These are phyloP conservation scores for Pygoscelis antarcticus DNA, from an alignment of 2,113 vertebrate species.

Conservation along the genomic window DNA sequence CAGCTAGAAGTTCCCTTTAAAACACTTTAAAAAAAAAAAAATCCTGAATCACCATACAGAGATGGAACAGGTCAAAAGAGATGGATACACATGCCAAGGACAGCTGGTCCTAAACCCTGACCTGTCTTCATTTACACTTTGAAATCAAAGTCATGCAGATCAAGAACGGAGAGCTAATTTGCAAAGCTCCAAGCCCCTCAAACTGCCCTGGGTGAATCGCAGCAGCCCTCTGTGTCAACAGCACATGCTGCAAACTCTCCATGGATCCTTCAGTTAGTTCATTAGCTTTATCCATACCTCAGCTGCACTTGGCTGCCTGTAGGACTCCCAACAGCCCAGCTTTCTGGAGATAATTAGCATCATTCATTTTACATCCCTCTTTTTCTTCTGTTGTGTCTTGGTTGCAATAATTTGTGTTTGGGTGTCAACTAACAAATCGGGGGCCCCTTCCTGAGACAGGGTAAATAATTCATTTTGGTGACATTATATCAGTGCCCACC, in stretches of 20 bases:
- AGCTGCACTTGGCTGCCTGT: fast-evolving
- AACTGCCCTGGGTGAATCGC: neutral
- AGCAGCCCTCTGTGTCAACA: neutral
- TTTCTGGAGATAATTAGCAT: neutral
- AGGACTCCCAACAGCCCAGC: neutral
- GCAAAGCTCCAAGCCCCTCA: neutral
- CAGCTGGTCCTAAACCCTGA: neutral
- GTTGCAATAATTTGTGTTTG: neutral
- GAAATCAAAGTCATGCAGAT: neutral
- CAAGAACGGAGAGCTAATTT: neutral
- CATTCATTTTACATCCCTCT: neutral
- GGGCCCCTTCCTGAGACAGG: neutral
- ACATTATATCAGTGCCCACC: neutral
- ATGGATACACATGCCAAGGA: neutral
- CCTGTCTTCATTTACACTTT: neutral
- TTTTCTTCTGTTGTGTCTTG: neutral
- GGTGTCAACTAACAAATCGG: neutral
- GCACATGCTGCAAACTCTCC: neutral
- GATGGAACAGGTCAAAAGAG: neutral
- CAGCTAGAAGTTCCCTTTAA: neutral
- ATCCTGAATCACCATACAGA: neutral
- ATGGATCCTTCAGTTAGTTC: neutral
- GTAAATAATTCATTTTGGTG: neutral
- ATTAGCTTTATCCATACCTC: neutral
- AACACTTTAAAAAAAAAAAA: neutral